Percentiles rank a stretch among this genome's conserved stretches.
Conservation (phyloP, 1,140 invertebrate genomes). For the Magallana ariakensis region DNA sequence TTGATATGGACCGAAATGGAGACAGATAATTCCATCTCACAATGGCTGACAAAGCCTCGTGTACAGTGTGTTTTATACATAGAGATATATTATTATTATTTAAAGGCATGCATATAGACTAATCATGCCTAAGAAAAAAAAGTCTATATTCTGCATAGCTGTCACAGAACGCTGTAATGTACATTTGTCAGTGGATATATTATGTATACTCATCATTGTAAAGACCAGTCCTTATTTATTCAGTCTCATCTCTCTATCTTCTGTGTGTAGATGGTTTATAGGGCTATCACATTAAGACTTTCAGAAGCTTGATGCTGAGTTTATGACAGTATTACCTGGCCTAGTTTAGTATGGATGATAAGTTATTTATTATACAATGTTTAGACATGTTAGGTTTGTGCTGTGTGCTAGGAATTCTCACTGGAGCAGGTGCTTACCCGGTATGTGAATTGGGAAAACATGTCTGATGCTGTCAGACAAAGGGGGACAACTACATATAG, state of each 20-base stretch:
- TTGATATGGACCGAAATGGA: not conserved
- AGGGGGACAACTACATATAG: too few relatives aligned
- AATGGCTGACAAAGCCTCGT: not conserved
- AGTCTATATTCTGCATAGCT: too few relatives aligned
- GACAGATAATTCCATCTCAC: not conserved
- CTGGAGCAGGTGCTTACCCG: too few relatives aligned
- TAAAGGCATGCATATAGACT: constrained; percentile 1
- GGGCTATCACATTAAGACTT: not conserved
- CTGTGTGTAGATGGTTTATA: not conserved
- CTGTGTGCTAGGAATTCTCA: too few relatives aligned
- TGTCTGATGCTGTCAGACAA: too few relatives aligned
- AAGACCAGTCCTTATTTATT: not conserved
- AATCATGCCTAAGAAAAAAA: constrained; percentile 4
- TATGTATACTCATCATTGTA: constrained; percentile 20
- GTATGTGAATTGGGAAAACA: too few relatives aligned
- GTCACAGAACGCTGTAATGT: not conserved
- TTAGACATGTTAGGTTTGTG: too few relatives aligned
- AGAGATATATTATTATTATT: not conserved
- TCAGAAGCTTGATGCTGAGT: too few relatives aligned
- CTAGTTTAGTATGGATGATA: too few relatives aligned
- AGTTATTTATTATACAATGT: too few relatives aligned
- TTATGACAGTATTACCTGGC: too few relatives aligned
- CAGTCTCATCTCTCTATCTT: too few relatives aligned
- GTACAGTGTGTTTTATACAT: constrained; percentile 27
- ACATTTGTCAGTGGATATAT: not conserved